These are phyloP conservation scores for Pterocles burchelli DNA, from an alignment of 2,113 vertebrate species.

Conservation along the genomic window DNA sequence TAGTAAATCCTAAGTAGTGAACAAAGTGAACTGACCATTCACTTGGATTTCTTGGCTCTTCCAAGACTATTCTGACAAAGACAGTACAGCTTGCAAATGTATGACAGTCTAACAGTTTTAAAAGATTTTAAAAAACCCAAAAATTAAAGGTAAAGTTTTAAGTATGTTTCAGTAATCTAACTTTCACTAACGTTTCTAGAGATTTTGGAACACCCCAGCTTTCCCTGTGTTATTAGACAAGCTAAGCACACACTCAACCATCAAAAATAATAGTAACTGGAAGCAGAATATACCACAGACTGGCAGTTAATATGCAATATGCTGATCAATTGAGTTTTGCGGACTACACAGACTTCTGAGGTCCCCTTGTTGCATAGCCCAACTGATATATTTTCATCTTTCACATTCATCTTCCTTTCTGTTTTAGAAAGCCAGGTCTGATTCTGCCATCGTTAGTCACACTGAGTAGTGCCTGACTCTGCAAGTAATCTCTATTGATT, in stretches of 20 bases:
- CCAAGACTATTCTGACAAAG: neutral
- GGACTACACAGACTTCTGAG: neutral
- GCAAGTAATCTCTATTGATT: conserved; percentile 17
- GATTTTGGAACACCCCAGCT: neutral
- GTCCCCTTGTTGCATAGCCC: neutral
- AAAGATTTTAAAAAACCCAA: neutral
- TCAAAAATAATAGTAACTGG: neutral
- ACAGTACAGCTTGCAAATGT: neutral
- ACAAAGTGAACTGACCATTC: neutral
- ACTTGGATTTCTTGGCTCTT: neutral
- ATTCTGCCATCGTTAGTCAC: conserved; percentile 21
- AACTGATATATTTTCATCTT: neutral
- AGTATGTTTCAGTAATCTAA: neutral
- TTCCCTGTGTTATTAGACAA: neutral
- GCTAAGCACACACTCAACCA: neutral
- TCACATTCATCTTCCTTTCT: neutral
- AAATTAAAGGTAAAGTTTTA: neutral
- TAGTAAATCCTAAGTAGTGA: neutral
- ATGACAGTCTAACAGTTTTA: neutral
- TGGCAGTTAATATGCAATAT: neutral
- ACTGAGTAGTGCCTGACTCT: neutral
- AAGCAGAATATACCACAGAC: neutral
- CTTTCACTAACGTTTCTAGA: neutral
- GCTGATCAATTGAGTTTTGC: neutral
- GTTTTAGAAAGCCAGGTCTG: neutral